Evolutionary conservation across 2,113 vertebrate species (phyloP), one percentile per base, ranked within the genome.

Genomic region (Promerops cafer): DNA sequence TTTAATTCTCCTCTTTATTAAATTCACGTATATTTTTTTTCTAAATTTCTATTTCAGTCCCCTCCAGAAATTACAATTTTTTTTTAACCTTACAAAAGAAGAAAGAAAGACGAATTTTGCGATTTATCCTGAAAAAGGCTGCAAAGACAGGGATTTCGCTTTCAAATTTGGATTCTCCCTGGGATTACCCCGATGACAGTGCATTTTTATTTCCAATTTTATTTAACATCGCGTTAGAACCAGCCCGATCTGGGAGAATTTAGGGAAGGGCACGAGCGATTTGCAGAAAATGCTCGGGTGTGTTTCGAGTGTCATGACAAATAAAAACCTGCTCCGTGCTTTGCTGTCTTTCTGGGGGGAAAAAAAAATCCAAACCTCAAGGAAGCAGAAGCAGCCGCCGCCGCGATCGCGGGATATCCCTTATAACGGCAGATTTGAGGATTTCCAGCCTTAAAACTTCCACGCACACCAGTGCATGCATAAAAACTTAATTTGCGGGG

Each of bases 161-260:
- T 72, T 37, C 47, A 40, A 75, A 89, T 56, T 90, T 40, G 8
- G 10, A 40, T 75, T 70, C 37, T 52, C 49, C 30, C 14, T 9
- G 59, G 82, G 78, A 60, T 87, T 69, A 77, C 28, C 59, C 69
- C 69, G 8, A 70, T 89, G 87, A 91, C 52, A 16, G 27, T 18
- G 86, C 68, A 52, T 54, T 84, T 89, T 69, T 82, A 63, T 76
- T 90, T 70, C 64, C 64, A 44, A 39, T 83, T 79, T 80, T 59
- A 72, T 79, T 60, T 47, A 56, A 50, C 37, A 13, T 35, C 14
- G 23, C 44, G 5, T 77, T 74, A 27, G 47, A 75, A 16, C 16
- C 52, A 30, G 69, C 39, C 50, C 16, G 74, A 56, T 44, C 35
- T 45, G 21, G 21, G 61, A 50, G 53, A 59, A 52, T 53, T 89